phyloP scores from a whole-genome alignment of 37 sponge, comb jelly and placozoan genomes.

The Diacarnus erythraeanus region DNA sequence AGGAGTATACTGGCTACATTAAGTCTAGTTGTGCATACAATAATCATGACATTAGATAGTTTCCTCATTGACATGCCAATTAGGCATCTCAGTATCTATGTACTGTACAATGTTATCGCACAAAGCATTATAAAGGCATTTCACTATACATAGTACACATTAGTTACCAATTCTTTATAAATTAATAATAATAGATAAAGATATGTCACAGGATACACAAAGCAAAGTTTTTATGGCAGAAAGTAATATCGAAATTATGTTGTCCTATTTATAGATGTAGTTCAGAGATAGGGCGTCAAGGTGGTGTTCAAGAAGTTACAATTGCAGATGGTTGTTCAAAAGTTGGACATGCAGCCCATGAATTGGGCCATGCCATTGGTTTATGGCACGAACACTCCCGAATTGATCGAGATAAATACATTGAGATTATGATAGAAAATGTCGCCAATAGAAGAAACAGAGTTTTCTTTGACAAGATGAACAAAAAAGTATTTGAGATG shows the following conservation, averaged over 20 bases:
- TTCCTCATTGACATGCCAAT: no score
- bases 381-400: conserved; percentile 73
- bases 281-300: conserved; percentile 5
- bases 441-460: background rate
- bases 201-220: no score
- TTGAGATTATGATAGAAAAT: conserved; percentile 35
- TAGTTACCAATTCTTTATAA: no score
- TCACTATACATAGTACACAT: no score
- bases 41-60: no score
- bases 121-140: no score
- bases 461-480: conserved; percentile 10
- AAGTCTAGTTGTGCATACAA: no score
- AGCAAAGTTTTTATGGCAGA: no score
- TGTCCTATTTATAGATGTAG: background rate
- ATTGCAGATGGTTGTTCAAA: conserved; percentile 1
- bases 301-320: background rate
- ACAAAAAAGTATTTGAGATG: background rate
- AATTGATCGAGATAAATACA: conserved; percentile 60
- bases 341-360: conserved; percentile 57
- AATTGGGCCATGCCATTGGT: conserved; percentile 74
- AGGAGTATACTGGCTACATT: no score
- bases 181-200: no score
- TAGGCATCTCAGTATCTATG: no score
- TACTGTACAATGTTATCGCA: no score
- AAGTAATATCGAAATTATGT: background rate